Evolutionary conservation across 2,888 invertebrate species (phyloP).

Genomic region (Polia nebulosa): DNA sequence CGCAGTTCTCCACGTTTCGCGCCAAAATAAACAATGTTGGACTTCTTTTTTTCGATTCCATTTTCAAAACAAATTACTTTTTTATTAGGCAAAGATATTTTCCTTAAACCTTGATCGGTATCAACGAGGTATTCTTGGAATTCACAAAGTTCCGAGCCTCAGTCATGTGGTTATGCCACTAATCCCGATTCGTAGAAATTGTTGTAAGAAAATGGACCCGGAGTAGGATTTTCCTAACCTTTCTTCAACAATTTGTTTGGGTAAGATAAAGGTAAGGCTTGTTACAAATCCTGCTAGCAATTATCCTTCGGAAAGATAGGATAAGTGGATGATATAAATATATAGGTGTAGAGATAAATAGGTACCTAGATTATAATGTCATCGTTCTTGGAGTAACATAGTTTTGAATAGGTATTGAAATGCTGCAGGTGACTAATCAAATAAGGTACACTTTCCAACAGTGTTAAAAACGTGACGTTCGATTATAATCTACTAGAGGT

Average conservation of each 20-base stretch:
- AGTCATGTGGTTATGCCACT: not conserved
- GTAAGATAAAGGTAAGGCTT: not conserved
- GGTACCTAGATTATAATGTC: not conserved
- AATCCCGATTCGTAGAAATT: not conserved
- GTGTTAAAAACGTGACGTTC: no score
- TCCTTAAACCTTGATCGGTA: slow-evolving; percentile 11
- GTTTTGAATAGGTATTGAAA: not conserved
- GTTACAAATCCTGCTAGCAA: not conserved
- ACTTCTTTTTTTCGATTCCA: slow-evolving; percentile 24
- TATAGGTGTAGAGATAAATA: not conserved
- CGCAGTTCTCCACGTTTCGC: not conserved
- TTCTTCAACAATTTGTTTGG: not conserved
- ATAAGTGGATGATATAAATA: not conserved
- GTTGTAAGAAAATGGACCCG: not conserved
- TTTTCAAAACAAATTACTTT: slow-evolving; percentile 44
- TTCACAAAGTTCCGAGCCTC: not conserved
- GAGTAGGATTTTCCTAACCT: not conserved
- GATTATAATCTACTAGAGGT: no score
- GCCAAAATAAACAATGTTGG: slow-evolving; percentile 35
- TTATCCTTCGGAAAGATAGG: not conserved
- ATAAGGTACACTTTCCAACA: not conserved
- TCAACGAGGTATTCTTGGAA: not conserved
- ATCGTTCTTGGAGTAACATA: not conserved
- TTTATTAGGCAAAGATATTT: slow-evolving; percentile 27
- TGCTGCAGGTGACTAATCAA: no score